These are phyloP conservation scores for Drosophila pandora DNA, from an alignment of 1,140 invertebrate species.

Conservation along the genomic window DNA sequence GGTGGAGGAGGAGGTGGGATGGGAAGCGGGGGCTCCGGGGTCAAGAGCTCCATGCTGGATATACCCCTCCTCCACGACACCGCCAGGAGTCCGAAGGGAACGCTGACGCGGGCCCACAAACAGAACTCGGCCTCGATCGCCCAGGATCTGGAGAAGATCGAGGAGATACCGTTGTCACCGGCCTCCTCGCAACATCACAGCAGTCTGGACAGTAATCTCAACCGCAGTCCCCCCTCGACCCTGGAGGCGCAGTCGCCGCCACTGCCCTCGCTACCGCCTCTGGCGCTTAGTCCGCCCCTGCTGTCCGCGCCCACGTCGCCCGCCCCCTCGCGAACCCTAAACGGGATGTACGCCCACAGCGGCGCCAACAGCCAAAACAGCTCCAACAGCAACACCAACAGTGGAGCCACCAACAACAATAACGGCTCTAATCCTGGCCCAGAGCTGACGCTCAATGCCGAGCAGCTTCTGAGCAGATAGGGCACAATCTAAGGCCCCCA, in stretches of 20 bases:
- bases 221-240: constrained; percentile 78
- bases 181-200: constrained; percentile 78
- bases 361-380: constrained; percentile 29
- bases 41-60: constrained; percentile 71
- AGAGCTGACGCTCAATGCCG: constrained; percentile 76
- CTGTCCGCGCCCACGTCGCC: constrained; percentile 76
- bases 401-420: constrained; percentile 25
- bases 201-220: constrained; percentile 80
- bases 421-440: constrained; percentile 34
- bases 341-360: constrained; percentile 55
- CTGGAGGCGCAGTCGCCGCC: constrained; percentile 74
- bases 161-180: constrained; percentile 86
- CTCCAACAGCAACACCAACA: constrained; percentile 24
- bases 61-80: constrained; percentile 74
- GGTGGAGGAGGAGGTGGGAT: background rate
- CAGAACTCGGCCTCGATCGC: constrained; percentile 89
- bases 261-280: constrained; percentile 11
- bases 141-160: constrained; percentile 89
- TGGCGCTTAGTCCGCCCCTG: constrained; percentile 53
- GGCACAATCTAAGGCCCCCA: constrained; percentile 72
- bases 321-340: constrained; percentile 68
- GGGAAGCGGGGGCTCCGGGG: constrained; percentile 1
- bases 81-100: constrained; percentile 73
- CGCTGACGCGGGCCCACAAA: constrained; percentile 85
- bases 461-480: constrained; percentile 80